Evolutionary conservation across 2,888 invertebrate genomes (phyloP).

Genomic region (Tiliacea aurago): DNA sequence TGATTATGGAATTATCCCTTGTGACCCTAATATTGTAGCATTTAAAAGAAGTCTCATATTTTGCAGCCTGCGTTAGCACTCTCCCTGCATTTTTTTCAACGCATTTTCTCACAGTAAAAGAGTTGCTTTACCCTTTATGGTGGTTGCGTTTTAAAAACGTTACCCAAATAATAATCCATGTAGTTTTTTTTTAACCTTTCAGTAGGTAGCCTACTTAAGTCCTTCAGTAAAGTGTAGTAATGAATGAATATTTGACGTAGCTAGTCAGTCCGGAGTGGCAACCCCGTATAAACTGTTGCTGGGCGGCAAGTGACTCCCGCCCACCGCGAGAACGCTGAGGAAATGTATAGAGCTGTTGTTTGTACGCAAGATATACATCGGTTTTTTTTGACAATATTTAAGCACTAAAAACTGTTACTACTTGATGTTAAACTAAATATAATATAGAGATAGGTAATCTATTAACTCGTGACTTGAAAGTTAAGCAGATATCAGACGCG

Average conservation of each 20-base stretch:
- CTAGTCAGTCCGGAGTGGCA: constrained; percentile 67
- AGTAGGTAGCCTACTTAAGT: constrained; percentile 1
- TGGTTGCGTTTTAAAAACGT: not conserved
- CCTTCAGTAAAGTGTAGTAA: constrained; percentile 31
- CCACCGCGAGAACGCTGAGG: constrained; percentile 59
- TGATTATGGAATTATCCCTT: not conserved
- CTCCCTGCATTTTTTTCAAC: not conserved
- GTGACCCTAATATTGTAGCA: not conserved
- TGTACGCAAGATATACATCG: not conserved
- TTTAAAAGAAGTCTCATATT: not conserved
- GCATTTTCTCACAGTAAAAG: not conserved
- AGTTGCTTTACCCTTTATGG: not conserved
- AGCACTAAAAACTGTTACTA: not conserved
- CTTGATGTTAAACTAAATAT: too few species aligned
- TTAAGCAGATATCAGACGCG: not conserved
- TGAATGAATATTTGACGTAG: constrained; percentile 57
- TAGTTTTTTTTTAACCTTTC: not conserved
- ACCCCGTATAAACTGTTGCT: constrained; percentile 86
- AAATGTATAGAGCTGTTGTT: constrained; percentile 71
- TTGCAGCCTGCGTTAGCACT: too few species aligned
- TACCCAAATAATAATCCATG: too few species aligned
- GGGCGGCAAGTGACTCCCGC: constrained; percentile 74
- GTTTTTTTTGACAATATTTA: not conserved
- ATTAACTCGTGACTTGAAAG: not conserved
- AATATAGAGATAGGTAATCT: too few species aligned